Conservation (phyloP, 2,888 invertebrate genomes). For the Microchrysa polita region DNA sequence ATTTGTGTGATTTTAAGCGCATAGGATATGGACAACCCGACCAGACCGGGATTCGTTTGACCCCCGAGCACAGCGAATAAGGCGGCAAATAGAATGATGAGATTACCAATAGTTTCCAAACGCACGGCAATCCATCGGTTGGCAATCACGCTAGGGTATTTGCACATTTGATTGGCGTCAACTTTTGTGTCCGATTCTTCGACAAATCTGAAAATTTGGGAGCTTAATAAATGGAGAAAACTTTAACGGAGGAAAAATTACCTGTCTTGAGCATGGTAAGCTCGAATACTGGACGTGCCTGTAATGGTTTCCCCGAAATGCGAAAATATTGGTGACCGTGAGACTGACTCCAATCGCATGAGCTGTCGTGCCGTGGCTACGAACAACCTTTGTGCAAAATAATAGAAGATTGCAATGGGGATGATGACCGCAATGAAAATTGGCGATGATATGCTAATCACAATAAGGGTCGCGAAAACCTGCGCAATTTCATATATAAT, state of each 20-base stretch:
- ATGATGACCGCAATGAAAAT: conserved; percentile 80
- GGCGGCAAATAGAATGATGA: conserved; percentile 93
- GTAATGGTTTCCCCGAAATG: conserved; percentile 96
- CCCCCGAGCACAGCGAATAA: conserved; percentile 88
- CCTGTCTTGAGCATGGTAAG: conserved; percentile 79
- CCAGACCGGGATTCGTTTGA: conserved; percentile 78
- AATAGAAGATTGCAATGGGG: conserved; percentile 83
- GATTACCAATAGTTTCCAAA: conserved; percentile 95
- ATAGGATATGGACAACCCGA: conserved; percentile 90
- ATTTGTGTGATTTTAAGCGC: conserved; percentile 92
- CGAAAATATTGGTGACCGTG: conserved; percentile 95
- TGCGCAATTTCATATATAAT: conserved; percentile 56
- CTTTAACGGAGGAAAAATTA: conserved; percentile 53
- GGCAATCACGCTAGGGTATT: conserved; percentile 91
- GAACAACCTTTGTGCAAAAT: conserved; percentile 92
- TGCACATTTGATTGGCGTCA: conserved; percentile 91
- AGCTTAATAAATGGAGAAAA: not conserved
- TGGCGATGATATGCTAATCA: conserved; percentile 88
- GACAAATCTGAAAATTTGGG: conserved; percentile 73
- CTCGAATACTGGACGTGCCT: conserved; percentile 85
- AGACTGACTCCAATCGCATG: conserved; percentile 92
- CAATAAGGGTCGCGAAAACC: conserved; percentile 86
- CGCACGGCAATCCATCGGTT: conserved; percentile 96
- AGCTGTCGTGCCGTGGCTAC: conserved; percentile 93
- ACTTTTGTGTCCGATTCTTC: conserved; percentile 87